Evolutionary conservation across 2,797 vertebrate species (phyloP), one percentile per base, ranked within the genome.

Genomic region (Eulemur rubriventer): DNA sequence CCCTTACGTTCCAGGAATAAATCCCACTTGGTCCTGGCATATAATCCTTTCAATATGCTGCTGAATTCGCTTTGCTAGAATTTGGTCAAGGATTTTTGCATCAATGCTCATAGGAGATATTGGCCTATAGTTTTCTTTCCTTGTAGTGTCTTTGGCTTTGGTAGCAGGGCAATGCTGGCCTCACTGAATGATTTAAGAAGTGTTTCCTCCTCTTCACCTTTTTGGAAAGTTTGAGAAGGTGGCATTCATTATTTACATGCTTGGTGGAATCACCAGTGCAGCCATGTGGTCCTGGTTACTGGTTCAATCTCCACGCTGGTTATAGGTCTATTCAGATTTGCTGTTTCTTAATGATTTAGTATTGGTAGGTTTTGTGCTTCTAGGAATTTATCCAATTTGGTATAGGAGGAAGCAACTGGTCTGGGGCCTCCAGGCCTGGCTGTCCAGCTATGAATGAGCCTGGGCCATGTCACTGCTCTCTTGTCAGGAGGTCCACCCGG

Each of bases 401-500:
- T 6, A 13, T 16, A 7, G 57, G 52, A 43, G 26, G 20, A 48
- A 22, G 38, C 70, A 24, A 30, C 38, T 1, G 12, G 33, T 78
- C 38, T 41, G 38, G 79, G 28, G 78, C 35, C 24, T 11, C 6
- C 11, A 3, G 65, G 35, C 65, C 61, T 26, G 48, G 35, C 83
- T 52, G 4, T 38, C 33, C 18, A 13, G 46, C 16, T 30, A 17
- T 4, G 67, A 55, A 55, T 2, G 8, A 43, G 26, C 52, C n/a
- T 61, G 70, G 41, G 22, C 33, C 18, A 1, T 6, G 2, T n/a
- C 30, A 22, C 7, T 0, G 1, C 10, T 48, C 14, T 75, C 9
- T 6, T 0, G 24, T 30, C 13, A 4, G 4, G 2, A 67, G 63
- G 67, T 10, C 7, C n/a, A 10, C 17, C 26, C 48, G 22, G 18